phyloP scores from a whole-genome alignment of 2,888 invertebrate genomes.

The Bugulina stolonifera region DNA sequence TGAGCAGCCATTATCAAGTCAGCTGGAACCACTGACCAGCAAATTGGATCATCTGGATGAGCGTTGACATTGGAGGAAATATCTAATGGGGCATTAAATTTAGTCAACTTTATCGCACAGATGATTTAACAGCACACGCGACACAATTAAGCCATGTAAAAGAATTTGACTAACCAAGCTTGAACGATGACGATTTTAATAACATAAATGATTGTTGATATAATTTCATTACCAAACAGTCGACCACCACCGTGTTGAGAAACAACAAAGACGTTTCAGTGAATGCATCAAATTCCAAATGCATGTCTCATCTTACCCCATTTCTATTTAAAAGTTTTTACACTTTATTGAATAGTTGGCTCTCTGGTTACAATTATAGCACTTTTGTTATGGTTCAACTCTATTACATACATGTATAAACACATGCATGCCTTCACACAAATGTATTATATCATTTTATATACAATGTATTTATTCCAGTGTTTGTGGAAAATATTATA shows the following conservation, averaged over 20 bases:
- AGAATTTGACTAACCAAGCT: background rate
- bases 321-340: background rate
- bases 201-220: background rate
- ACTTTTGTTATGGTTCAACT: too few relatives aligned
- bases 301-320: background rate
- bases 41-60: conserved; percentile 4
- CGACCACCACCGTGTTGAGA: background rate
- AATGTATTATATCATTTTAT: too few relatives aligned
- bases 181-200: background rate
- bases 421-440: too few relatives aligned
- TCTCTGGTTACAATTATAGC: background rate
- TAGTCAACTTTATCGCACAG: background rate
- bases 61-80: background rate
- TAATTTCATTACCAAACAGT: background rate
- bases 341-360: background rate
- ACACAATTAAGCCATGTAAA: background rate
- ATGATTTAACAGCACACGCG: conserved; percentile 20
- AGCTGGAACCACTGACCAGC: background rate
- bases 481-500: too few relatives aligned
- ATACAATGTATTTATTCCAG: too few relatives aligned
- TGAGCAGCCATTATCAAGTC: background rate
- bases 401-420: too few relatives aligned
- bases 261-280: background rate
- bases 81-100: conserved; percentile 22
- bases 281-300: background rate